phyloP scores from a whole-genome alignment of 2,888 invertebrate genomes.

The Polyploca ridens region DNA sequence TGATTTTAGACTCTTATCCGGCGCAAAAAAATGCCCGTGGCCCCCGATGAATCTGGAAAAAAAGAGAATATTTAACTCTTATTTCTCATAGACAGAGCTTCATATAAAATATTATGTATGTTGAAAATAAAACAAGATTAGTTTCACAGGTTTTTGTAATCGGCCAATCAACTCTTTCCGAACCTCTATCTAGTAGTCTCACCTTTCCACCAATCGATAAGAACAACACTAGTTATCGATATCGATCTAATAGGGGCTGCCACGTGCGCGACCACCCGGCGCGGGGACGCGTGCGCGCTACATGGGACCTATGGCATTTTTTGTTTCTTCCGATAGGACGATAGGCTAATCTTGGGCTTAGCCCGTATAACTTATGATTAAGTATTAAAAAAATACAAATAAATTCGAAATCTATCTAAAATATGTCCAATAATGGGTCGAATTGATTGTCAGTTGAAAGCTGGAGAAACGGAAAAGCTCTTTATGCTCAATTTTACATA shows the following conservation, averaged over 20 bases:
- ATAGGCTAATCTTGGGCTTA: conserved; percentile 10
- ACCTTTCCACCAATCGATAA: conserved; percentile 42
- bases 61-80: conserved; percentile 21
- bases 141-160: not conserved
- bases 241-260: conserved; percentile 73
- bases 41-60: conserved; percentile 72
- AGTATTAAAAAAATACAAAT: conserved; percentile 16
- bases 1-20: conserved; percentile 76
- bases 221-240: conserved; percentile 61
- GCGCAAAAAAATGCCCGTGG: conserved; percentile 70
- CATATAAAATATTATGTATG: no score
- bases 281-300: conserved; percentile 64
- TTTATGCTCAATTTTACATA: no score
- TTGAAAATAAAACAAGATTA: not conserved
- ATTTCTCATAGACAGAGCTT: not conserved
- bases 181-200: conserved; percentile 22
- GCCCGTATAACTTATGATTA: conserved; percentile 17
- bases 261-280: conserved; percentile 79
- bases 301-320: conserved; percentile 41
- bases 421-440: no score
- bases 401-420: not conserved
- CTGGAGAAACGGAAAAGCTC: no score
- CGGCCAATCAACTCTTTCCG: conserved; percentile 10
- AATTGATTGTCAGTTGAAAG: no score
- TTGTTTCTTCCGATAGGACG: conserved; percentile 40